Base-by-base conservation (phyloP, 64 coral and sea anemone genomes). In the Montipora sp. region DNA sequence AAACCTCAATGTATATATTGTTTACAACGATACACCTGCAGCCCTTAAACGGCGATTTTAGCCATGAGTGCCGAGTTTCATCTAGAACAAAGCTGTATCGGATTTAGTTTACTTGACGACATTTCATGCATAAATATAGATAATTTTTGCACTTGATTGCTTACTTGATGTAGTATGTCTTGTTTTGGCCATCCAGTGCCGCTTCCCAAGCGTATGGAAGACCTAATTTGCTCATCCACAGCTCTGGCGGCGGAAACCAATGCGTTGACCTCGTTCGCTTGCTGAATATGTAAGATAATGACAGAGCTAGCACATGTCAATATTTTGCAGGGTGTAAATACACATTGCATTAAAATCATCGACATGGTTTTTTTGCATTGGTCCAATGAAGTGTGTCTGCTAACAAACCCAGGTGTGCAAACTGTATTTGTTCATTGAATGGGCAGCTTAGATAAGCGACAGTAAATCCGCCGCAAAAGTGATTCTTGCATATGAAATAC, bases 161-260 rank as follows among this genome's bases (percentile, higher is more conserved):
- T 88, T 85, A 97, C 95, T 94, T 94, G 84, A 97, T 97, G 66
- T 94, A 97, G 45, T 97, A 97, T 84, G 89, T 97, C 53, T 75
- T 65, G 77, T 88, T 91, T 23, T 89, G 83, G 18, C 87, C 77
- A 88, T 85, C 91, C 59, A 97, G 1, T 2, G 89, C 92, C 53
- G 75, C 79, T 81, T 97, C 95, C 95, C 95, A 97, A 23, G 92
- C 95, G 71, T 97, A 97, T 9, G 95, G 95, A 66, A 97, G 77
- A 63, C 95, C 95, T 83, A 84, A 83, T 75, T 97, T 91, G 55
- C 92, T 97, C n/a, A 78, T 85, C 95, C 95, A 97, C 18, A 97
- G 63, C 77, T 97, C 95, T 20, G 89, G 77, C 59, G 95, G 95
- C 11, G 95, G 95, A 51, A 97, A 85, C 95, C 95, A 97, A 18